Base-by-base conservation (phyloP, 2,797 vertebrate species). In the Harpagifer antarcticus region DNA sequence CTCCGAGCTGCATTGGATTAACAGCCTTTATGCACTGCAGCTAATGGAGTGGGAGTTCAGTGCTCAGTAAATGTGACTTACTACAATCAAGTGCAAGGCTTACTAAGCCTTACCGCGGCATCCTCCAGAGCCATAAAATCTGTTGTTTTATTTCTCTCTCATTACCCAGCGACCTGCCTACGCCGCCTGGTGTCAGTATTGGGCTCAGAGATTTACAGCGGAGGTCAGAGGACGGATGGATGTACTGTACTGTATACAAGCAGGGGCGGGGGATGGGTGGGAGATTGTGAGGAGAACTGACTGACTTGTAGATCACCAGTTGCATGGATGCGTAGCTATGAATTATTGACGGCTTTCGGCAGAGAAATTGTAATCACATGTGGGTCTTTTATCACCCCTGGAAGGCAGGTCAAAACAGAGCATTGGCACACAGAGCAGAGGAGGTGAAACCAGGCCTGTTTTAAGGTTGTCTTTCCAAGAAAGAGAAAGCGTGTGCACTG, bases 171-270 rank as follows among this genome's bases (percentile, higher is more conserved):
- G 76, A 75, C 78, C 83, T 49, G 74, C 72, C 78, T 79, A 19
- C 61, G 76, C 91, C 91, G 74, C 90, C 88, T 86, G 90, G 92
- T 91, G 93, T 93, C 92, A 91, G 81, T 92, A 44, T 89, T 85
- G 82, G 66, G 84, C 76, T 12, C 53, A 9, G 55, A 82, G 85
- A 89, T 90, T 89, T 86, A 86, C 77, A 74, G 75, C 52, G 10
- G 63, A 69, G 85, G 84, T 90, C 79, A 86, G 78, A 75, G 77
- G 68, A 77, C 11, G n/a, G 60, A 68, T 74, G 68, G 58, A 43
- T 76, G 73, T 44, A 68, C 74, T 76, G 73, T 47, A 68, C 74
- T 59, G 78, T 65, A 72, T 68, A 77, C 42, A 20, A 48, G 27
- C 9, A n/a, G 3, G 19, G 20, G 40, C 16, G 53, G 3, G 33